A percentile compares a stretch with the other conserved stretches of the same genome.
phyloP scores from a whole-genome alignment of 1,140 invertebrate genomes.

The Drosophila biarmipes region DNA sequence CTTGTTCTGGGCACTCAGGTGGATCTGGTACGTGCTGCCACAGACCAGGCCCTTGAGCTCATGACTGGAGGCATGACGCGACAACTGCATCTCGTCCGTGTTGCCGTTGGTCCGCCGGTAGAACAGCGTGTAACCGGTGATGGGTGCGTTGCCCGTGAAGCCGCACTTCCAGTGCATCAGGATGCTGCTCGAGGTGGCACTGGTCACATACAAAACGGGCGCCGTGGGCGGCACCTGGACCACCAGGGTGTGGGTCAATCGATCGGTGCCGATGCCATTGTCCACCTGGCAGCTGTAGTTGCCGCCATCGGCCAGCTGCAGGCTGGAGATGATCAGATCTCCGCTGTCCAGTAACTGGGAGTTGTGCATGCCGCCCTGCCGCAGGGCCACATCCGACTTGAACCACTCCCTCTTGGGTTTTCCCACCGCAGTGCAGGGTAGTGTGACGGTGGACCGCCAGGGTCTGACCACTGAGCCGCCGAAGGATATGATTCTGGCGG shows the following conservation, averaged over 20 bases:
- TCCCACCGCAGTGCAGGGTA: constrained; percentile 89
- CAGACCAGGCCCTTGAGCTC: constrained; percentile 90
- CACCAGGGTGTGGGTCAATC: constrained; percentile 86
- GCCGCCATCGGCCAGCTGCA: constrained; percentile 88
- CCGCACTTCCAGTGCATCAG: constrained; percentile 90
- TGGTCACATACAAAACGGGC: constrained; percentile 89
- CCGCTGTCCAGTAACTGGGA: constrained; percentile 87
- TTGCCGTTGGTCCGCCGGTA: constrained; percentile 88
- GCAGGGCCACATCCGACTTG: constrained; percentile 85
- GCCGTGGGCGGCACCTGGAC: constrained; percentile 89
- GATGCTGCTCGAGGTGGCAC: constrained; percentile 89
- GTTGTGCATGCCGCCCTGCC: constrained; percentile 85
- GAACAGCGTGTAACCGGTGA: constrained; percentile 89
- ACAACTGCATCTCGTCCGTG: constrained; percentile 88
- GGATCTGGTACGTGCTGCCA: constrained; percentile 91
- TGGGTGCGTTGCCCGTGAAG: constrained; percentile 88
- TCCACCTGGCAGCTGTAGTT: constrained; percentile 92
- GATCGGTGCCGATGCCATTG: constrained; percentile 89
- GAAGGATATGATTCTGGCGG: constrained; percentile 89
- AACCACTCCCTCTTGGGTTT: constrained; percentile 89
- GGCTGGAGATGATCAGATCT: constrained; percentile 87
- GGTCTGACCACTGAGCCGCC: constrained; percentile 88
- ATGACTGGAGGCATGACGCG: constrained; percentile 87
- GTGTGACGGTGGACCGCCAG: constrained; percentile 87
- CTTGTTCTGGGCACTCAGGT: constrained; percentile 89